These are phyloP conservation scores for Percina caprodes DNA, from an alignment of 2,113 vertebrate genomes.

Conservation along the genomic window DNA sequence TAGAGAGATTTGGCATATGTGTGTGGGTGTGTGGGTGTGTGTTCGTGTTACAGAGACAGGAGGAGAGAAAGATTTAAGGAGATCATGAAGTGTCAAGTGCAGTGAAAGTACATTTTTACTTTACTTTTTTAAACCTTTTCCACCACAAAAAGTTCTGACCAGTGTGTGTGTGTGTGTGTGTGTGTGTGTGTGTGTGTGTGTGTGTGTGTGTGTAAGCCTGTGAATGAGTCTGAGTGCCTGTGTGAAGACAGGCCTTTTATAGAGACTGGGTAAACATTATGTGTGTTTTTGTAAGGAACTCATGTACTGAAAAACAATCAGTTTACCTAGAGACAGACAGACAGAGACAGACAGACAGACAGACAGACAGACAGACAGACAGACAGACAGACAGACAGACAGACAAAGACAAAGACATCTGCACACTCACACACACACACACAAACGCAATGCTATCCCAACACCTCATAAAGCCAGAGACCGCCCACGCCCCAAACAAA, in stretches of 20 bases:
- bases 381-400: not conserved
- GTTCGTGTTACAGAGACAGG: conserved; percentile 8
- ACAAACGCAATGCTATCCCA: conserved; percentile 53
- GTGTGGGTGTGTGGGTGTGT: conserved; percentile 9
- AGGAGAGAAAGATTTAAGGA: conserved; percentile 17
- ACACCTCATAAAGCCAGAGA: conserved; percentile 81
- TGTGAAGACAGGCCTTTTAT: not conserved
- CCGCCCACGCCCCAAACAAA: conserved; percentile 74
- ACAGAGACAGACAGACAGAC: not conserved
- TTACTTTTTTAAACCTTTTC: too few relatives aligned
- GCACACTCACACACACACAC: conserved; percentile 11
- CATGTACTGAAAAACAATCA: not conserved
- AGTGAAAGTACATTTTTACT: conserved; percentile 36
- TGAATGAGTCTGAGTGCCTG: not conserved
- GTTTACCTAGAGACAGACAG: too few relatives aligned
- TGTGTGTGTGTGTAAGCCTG: not conserved
- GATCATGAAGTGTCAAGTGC: conserved; percentile 23
- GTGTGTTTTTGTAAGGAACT: conserved; percentile 7
- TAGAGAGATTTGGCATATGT: conserved; percentile 46
- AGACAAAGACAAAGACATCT: not conserved
- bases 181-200: not conserved
- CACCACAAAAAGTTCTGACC: conserved; percentile 10
- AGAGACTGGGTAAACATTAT: not conserved
- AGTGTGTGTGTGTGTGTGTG: not conserved
- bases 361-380: not conserved